A percentile compares a stretch with the other conserved stretches of the same genome.
phyloP scores from a whole-genome alignment of 2,888 invertebrate species.

The Chelonus formosanus region DNA sequence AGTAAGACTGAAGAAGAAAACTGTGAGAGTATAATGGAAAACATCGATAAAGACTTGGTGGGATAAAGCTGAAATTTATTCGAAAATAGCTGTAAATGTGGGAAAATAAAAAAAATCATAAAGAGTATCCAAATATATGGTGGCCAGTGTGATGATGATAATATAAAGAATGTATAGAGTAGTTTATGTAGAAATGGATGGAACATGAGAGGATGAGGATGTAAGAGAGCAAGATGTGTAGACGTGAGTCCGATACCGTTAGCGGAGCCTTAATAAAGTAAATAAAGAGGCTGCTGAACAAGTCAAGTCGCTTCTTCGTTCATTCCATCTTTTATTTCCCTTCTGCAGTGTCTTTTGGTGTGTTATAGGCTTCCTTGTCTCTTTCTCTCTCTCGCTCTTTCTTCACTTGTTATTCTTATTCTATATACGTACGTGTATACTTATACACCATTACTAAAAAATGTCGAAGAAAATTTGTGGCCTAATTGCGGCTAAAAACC shows the following conservation, averaged over 20 bases:
- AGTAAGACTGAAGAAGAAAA: too few relatives aligned
- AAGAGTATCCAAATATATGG: too few relatives aligned
- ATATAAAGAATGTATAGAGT: too few relatives aligned
- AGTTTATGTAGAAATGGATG: too few relatives aligned
- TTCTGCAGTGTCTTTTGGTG: conserved; percentile 8
- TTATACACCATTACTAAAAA: conserved; percentile 5
- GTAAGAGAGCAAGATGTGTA: neutral
- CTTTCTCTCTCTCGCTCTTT: conserved; percentile 19
- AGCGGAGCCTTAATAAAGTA: conserved; percentile 61
- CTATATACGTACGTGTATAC: neutral
- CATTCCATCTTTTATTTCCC: conserved; percentile 9
- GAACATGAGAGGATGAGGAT: too few relatives aligned
- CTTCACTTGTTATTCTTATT: conserved; percentile 29
- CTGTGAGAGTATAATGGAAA: too few relatives aligned
- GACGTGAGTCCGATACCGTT: conserved; percentile 59
- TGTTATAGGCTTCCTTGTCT: conserved; percentile 7
- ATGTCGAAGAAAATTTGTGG: conserved; percentile 41
- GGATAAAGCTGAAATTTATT: too few relatives aligned
- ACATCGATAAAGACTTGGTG: too few relatives aligned
- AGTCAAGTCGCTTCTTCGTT: conserved; percentile 36
- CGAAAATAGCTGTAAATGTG: too few relatives aligned
- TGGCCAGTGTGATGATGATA: too few relatives aligned
- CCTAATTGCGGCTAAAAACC: conserved; percentile 42
- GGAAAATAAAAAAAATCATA: too few relatives aligned
- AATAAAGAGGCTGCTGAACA: conserved; percentile 59